A percentile compares a stretch with the other conserved stretches of the same genome.
These are phyloP conservation scores for Panagrolaimus sp. DNA, from an alignment of 1,140 invertebrate genomes.

Conservation along the genomic window DNA sequence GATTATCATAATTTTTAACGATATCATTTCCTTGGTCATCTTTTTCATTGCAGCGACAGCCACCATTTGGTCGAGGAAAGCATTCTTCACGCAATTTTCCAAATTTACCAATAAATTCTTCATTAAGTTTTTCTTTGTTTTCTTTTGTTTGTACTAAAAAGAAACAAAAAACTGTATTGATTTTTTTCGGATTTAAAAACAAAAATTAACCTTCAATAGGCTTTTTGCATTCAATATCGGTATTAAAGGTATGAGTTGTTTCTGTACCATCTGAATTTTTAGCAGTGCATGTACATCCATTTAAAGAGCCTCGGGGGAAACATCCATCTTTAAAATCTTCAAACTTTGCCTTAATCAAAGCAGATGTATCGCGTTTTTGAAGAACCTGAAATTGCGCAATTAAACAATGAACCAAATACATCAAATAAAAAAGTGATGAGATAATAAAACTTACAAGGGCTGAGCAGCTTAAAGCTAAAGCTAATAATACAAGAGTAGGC, in stretches of 20 bases:
- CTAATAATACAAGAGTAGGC: not conserved
- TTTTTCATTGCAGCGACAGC: constrained; percentile 41
- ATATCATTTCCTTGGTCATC: constrained; percentile 34
- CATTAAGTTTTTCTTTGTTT: constrained; percentile 5
- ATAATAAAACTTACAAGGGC: not conserved
- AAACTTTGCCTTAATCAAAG: not conserved
- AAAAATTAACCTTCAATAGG: not conserved
- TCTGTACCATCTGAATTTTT: not conserved
- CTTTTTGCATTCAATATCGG: constrained; percentile 8
- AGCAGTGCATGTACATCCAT: not conserved
- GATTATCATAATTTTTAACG: constrained; percentile 26
- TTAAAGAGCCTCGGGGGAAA: not conserved
- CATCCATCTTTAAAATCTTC: constrained; percentile 5
- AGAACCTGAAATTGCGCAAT: not conserved
- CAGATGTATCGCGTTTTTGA: constrained; percentile 5
- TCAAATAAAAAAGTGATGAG: not conserved
- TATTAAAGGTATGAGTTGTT: not conserved
- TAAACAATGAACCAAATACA: too few relatives aligned
- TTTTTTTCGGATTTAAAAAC: not conserved
- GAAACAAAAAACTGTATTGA: not conserved
- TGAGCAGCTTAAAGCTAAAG: not conserved
- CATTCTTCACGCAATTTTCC: constrained; percentile 18
- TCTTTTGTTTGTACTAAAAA: not conserved
- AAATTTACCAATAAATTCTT: constrained; percentile 20
- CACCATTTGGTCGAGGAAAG: constrained; percentile 19